These are phyloP conservation scores for Anorthoa munda DNA, from an alignment of 2,888 invertebrate genomes.

Conservation along the genomic window DNA sequence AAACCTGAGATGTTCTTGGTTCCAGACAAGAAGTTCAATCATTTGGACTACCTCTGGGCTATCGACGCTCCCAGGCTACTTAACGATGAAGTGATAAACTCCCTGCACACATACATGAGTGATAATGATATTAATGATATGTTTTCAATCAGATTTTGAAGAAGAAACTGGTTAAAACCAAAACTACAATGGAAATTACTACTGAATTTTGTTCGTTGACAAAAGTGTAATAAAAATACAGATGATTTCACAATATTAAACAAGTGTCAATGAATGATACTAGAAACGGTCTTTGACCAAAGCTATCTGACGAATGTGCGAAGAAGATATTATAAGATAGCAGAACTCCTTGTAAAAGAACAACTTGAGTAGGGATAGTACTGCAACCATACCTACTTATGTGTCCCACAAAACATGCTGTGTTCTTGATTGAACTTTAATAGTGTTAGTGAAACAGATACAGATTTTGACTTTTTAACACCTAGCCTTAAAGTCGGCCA, in stretches of 20 bases:
- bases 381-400: background rate
- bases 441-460: background rate
- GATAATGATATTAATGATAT: too few relatives aligned
- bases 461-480: background rate
- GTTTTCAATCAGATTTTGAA: conserved; percentile 51
- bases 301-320: background rate
- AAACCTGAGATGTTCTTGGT: conserved; percentile 90
- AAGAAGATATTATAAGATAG: background rate
- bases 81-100: conserved; percentile 88
- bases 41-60: conserved; percentile 94
- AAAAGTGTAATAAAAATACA: conserved; percentile 8
- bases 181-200: background rate
- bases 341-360: background rate
- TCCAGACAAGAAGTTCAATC: conserved; percentile 92
- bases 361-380: background rate
- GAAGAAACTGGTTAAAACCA: background rate
- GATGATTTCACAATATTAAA: background rate
- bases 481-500: too few relatives aligned
- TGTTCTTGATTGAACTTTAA: background rate
- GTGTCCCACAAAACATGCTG: background rate
- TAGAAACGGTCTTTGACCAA: background rate
- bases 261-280: background rate
- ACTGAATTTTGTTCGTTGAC: conserved; percentile 12
- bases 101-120: conserved; percentile 64
- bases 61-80: conserved; percentile 91